phyloP scores from a whole-genome alignment of 2,113 vertebrate species.

The Tupaia chinensis region DNA sequence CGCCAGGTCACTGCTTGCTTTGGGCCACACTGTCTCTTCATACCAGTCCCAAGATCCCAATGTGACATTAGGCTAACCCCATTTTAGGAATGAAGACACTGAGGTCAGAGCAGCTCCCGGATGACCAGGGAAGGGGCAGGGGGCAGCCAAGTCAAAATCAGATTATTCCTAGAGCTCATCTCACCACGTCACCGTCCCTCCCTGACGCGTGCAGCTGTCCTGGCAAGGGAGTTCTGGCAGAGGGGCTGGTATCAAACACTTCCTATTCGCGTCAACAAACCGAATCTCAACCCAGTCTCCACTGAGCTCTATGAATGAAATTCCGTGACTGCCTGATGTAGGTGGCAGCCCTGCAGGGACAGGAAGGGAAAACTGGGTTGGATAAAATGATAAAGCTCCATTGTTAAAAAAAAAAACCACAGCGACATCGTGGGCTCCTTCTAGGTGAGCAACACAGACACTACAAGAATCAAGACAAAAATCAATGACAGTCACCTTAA shows the following conservation, averaged over 20 bases:
- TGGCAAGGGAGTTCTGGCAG: not conserved
- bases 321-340: not conserved
- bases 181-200: not conserved
- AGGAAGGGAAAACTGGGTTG: not conserved
- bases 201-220: not conserved
- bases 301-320: not conserved
- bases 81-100: constrained; percentile 24
- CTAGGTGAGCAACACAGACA: not conserved
- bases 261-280: not conserved
- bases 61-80: constrained; percentile 23
- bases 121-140: not conserved
- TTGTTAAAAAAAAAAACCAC: no score
- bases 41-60: not conserved
- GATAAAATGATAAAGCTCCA: not conserved
- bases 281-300: not conserved
- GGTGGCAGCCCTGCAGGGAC: not conserved
- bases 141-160: not conserved
- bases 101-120: not conserved
- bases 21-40: not conserved
- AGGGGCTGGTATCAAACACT: not conserved
- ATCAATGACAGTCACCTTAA: not conserved
- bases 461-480: not conserved
- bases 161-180: not conserved
- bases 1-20: no score
- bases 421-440: not conserved